phyloP scores from a whole-genome alignment of 2,113 vertebrate genomes.

The Mastomys coucha region DNA sequence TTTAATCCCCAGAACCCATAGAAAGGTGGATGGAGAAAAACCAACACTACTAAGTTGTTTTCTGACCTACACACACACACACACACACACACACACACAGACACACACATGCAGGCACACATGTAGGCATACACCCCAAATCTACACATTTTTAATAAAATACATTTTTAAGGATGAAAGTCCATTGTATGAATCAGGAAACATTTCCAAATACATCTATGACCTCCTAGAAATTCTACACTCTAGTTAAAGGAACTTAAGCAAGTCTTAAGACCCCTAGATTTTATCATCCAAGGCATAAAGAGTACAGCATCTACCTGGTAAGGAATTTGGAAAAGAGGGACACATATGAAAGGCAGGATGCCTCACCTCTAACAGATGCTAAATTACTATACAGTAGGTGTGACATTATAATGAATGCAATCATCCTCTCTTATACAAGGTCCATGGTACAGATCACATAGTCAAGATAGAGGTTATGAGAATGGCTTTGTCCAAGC shows the following conservation, averaged over 20 bases:
- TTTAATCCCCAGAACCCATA: background rate
- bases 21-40: background rate
- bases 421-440: fast-evolving
- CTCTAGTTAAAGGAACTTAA: background rate
- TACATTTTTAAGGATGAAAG: background rate
- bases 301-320: background rate
- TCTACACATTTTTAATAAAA: background rate
- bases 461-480: background rate
- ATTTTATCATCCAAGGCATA: background rate
- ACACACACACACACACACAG: background rate
- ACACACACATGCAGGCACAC: background rate
- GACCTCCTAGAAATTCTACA: background rate
- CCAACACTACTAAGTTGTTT: background rate
- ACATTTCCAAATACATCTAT: background rate
- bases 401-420: background rate
- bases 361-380: background rate
- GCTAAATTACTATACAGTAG: background rate
- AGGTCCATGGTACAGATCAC: background rate
- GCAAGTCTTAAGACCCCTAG: background rate
- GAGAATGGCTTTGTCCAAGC: background rate
- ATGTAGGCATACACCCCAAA: background rate
- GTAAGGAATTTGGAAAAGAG: background rate
- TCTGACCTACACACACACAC: background rate
- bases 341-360: background rate
- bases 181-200: background rate